Base-by-base conservation (phyloP, 2,888 invertebrate species). In the Rhyacophila evoluta region DNA sequence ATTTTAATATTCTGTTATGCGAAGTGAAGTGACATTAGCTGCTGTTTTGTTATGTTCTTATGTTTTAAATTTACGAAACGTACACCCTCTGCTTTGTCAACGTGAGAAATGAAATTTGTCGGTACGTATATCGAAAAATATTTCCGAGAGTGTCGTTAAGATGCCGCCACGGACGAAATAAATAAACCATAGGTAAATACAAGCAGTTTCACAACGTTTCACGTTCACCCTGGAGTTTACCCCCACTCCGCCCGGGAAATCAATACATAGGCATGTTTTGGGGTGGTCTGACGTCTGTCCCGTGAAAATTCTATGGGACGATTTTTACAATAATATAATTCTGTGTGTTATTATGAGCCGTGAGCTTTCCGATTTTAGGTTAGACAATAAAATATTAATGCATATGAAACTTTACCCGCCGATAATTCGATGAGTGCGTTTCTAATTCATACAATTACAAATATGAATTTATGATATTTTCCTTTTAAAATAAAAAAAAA, bases 211-310 rank as follows among this genome's bases (percentile, higher is more conserved):
- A 55, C 55, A 55, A 19, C 72, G 74, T 72, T 76, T 76, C 41
- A 55, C 72, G 79, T 79, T 39, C 71, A 72, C 78, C 78, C 78
- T 75, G 72, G 77, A 83, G 83, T 84, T 84, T 84, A 81, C 83
- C 78, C 79, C 74, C 74, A 80, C 78, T 81, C 84, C 84, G 84
- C 84, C 84, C 87, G 88, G 87, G 88, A 88, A 85, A 85, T 85
- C 85, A 85, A 83, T 84, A 83, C 80, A 83, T 84, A 83, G 85
- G 84, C 84, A 81, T 85, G 84, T 84, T 84, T 82, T 75, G 81
- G 82, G 83, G 79, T 80, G 81, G 80, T 27, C 71, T 70, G 80
- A 79, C 77, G 79, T 82, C 77, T 72, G 75, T 82, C 83, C 83
- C 83, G 81, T 79, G 80, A 83, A 83, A 81, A 84, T 78, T 55